phyloP scores from a whole-genome alignment of 1,140 invertebrate genomes.

The Eulimnadia texana region DNA sequence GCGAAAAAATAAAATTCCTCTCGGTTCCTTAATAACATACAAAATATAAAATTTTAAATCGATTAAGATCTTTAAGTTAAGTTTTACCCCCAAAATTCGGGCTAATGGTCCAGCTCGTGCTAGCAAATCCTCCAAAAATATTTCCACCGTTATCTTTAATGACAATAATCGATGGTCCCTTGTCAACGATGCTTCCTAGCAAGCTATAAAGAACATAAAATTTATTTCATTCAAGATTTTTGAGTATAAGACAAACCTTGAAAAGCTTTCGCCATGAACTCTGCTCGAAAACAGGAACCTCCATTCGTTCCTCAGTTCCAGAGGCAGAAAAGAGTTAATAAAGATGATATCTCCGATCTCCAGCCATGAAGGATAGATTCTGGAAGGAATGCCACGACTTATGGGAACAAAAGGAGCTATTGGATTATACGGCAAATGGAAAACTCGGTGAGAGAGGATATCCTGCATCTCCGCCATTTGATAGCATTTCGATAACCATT shows the following conservation, averaged over 20 bases:
- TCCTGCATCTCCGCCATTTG: constrained; percentile 1
- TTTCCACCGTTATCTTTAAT: constrained; percentile 63
- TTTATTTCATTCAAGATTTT: no score
- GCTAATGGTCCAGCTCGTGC: constrained; percentile 51
- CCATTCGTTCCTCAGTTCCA: constrained; percentile 56
- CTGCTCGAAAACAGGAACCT: constrained; percentile 66
- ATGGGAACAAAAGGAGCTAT: constrained; percentile 3
- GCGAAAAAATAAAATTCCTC: constrained; percentile 63
- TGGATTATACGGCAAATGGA: background rate
- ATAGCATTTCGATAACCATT: background rate
- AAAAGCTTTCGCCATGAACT: constrained; percentile 69
- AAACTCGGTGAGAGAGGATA: constrained; percentile 8
- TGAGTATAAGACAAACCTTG: constrained; percentile 27
- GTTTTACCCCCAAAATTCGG: constrained; percentile 46
- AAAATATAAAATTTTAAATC: constrained; percentile 1
- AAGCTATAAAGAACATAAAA: background rate
- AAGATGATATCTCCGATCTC: constrained; percentile 61
- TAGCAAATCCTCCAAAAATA: constrained; percentile 75
- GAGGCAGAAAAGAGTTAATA: constrained; percentile 55
- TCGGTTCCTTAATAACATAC: constrained; percentile 39
- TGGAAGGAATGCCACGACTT: constrained; percentile 7
- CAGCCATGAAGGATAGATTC: constrained; percentile 26
- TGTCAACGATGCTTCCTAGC: constrained; percentile 41
- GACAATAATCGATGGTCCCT: constrained; percentile 60
- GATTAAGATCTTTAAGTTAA: background rate